Conservation (phyloP, 2,113 vertebrate species). For the Butastur rufipennis region DNA sequence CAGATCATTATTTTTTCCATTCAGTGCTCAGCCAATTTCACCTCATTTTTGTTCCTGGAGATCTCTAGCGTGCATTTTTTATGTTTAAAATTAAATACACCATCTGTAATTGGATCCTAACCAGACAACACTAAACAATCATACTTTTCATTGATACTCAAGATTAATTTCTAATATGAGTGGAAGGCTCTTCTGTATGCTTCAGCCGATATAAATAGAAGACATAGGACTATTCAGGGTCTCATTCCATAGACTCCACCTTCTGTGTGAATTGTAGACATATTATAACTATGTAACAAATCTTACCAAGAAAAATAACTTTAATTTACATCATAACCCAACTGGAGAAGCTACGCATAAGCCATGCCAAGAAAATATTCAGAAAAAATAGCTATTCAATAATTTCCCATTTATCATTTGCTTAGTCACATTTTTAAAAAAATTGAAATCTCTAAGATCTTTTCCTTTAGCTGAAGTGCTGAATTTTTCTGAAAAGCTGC, state of each 20-base stretch:
- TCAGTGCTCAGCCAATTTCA: conserved; percentile 47
- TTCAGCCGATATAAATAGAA: conserved; percentile 31
- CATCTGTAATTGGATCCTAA: conserved; percentile 54
- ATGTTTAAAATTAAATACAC: conserved; percentile 67
- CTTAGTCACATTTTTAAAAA: background rate
- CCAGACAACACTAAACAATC: conserved; percentile 49
- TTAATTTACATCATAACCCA: background rate
- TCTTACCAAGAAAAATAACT: background rate
- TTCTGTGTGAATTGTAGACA: background rate
- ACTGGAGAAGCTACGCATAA: background rate
- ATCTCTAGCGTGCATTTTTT: conserved; percentile 36
- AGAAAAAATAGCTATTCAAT: background rate
- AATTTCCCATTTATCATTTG: background rate
- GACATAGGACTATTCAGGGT: background rate
- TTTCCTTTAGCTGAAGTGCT: background rate
- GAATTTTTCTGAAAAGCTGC: background rate
- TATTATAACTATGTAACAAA: background rate
- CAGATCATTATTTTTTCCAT: conserved; percentile 66
- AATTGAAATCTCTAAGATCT: background rate
- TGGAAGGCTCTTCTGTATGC: conserved; percentile 4
- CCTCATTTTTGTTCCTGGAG: conserved; percentile 54
- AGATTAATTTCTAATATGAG: background rate
- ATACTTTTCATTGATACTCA: conserved; percentile 29
- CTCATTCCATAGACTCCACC: background rate
- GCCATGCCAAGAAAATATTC: background rate